Evolutionary conservation across 2,888 invertebrate species (phyloP).

Genomic region (Hypolimnas misippus): DNA sequence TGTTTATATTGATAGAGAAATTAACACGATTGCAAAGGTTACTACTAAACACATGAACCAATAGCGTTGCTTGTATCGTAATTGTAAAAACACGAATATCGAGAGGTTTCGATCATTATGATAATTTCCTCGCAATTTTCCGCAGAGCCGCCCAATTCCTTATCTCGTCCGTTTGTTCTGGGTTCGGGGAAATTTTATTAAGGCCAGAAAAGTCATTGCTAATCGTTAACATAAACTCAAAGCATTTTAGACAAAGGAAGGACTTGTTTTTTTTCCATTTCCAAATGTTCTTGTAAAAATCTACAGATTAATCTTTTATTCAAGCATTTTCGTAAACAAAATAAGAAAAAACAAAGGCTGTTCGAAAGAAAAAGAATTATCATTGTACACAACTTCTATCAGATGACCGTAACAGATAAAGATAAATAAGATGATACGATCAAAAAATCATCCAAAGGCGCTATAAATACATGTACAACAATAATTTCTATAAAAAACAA

Average conservation of each 20-base stretch:
- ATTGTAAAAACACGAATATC: not conserved
- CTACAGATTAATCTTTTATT: conserved; percentile 8
- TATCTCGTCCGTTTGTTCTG: conserved; percentile 21
- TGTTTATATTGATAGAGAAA: too few relatives aligned
- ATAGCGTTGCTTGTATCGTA: too few relatives aligned
- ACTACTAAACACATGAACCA: too few relatives aligned
- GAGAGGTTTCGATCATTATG: not conserved
- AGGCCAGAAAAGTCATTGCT: conserved; percentile 16
- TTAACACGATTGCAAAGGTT: too few relatives aligned
- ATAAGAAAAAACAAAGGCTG: not conserved
- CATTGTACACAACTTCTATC: not conserved
- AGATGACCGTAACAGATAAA: not conserved
- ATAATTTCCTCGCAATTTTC: not conserved
- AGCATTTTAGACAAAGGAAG: conserved; percentile 6
- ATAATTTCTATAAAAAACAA: too few relatives aligned
- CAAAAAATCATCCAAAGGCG: too few relatives aligned
- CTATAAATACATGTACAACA: too few relatives aligned
- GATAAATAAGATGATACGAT: too few relatives aligned
- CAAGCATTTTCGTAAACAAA: not conserved
- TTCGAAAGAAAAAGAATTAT: not conserved
- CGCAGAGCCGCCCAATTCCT: not conserved
- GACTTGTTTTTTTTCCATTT: not conserved
- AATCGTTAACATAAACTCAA: conserved; percentile 41
- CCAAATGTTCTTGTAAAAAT: not conserved
- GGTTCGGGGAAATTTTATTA: conserved; percentile 16